phyloP scores from a whole-genome alignment of 2,888 invertebrate species.

The Sesamia inferens region DNA sequence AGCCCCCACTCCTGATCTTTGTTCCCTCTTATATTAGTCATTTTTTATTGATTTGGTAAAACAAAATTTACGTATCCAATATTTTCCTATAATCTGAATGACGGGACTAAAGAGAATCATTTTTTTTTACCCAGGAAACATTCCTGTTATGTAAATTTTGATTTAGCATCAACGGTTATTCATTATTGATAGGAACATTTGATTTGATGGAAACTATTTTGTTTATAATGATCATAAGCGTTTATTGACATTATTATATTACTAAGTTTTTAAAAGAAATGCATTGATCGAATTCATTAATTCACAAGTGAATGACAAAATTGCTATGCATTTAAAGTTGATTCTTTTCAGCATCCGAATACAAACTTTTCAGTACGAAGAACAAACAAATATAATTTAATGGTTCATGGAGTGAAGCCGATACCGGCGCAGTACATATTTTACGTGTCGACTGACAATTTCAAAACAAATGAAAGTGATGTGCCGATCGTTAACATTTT shows the following conservation, averaged over 20 bases:
- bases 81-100: too few relatives aligned
- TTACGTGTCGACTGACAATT: constrained; percentile 62
- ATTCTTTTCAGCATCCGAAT: constrained; percentile 70
- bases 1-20: too few relatives aligned
- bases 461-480: constrained; percentile 65
- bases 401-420: constrained; percentile 68
- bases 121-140: too few relatives aligned
- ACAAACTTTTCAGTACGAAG: constrained; percentile 65
- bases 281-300: too few relatives aligned
- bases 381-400: constrained; percentile 68
- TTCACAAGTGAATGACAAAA: too few relatives aligned
- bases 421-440: constrained; percentile 75
- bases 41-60: too few relatives aligned
- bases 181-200: too few relatives aligned
- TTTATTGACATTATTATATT: neutral
- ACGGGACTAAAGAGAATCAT: too few relatives aligned
- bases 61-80: too few relatives aligned
- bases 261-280: neutral
- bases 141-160: too few relatives aligned
- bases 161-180: too few relatives aligned
- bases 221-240: neutral
- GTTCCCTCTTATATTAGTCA: too few relatives aligned
- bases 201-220: neutral
- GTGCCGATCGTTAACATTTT: constrained; percentile 75
- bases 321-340: neutral